phyloP scores from a whole-genome alignment of 2,888 invertebrate species.

The Sacculina carcini region DNA sequence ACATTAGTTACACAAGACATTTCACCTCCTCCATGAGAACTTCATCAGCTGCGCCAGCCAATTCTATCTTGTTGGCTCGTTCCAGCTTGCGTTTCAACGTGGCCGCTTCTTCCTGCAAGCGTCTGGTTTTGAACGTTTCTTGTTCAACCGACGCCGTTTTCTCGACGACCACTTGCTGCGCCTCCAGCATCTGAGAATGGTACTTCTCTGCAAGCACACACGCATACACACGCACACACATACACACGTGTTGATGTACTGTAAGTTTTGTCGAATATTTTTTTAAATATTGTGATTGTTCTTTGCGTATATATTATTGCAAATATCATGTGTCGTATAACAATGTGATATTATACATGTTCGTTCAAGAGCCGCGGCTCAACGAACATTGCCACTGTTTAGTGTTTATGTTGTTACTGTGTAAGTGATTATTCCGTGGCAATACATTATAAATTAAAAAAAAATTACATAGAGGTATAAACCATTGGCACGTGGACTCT shows the following conservation, averaged over 20 bases:
- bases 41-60: conserved; percentile 82
- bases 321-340: too few relatives aligned
- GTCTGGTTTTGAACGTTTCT: conserved; percentile 83
- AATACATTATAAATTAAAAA: too few relatives aligned
- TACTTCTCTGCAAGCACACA: conserved; percentile 48
- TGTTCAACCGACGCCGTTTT: conserved; percentile 87
- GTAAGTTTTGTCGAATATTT: too few relatives aligned
- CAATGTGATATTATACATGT: too few relatives aligned
- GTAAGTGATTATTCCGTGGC: too few relatives aligned
- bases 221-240: background rate
- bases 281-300: too few relatives aligned
- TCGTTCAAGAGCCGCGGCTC: too few relatives aligned
- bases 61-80: conserved; percentile 86
- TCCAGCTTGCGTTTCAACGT: conserved; percentile 75
- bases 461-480: background rate
- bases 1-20: too few relatives aligned
- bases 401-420: too few relatives aligned
- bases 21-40: conserved; percentile 88
- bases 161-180: conserved; percentile 83
- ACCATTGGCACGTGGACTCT: too few relatives aligned
- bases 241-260: background rate
- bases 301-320: too few relatives aligned
- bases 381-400: too few relatives aligned
- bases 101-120: conserved; percentile 74
- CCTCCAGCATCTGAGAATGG: conserved; percentile 91